Conservation (phyloP, 1,140 invertebrate species). For the Atta cephalotes region DNA sequence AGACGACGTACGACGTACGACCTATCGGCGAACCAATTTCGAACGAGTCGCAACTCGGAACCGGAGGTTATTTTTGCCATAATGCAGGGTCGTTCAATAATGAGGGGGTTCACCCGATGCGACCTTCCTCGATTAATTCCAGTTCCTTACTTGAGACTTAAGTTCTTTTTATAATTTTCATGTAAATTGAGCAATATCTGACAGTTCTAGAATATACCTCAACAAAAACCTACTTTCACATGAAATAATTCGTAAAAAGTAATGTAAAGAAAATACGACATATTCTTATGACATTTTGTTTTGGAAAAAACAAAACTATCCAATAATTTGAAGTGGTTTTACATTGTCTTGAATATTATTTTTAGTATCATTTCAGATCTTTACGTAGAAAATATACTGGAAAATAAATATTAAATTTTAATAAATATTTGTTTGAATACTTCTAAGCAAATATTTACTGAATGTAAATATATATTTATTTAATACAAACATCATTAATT, state of each 20-base stretch:
- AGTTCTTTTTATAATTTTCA: background rate
- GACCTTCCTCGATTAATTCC: conserved; percentile 57
- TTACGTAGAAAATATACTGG: background rate
- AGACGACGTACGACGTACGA: conserved; percentile 59
- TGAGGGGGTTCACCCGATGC: conserved; percentile 36
- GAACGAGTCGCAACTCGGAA: conserved; percentile 53
- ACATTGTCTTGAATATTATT: background rate
- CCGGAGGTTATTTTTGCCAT: conserved; percentile 24
- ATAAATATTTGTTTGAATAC: too few species aligned
- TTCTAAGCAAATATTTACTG: too few species aligned
- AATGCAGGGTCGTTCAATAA: conserved; percentile 55
- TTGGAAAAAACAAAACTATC: background rate
- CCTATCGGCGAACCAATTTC: conserved; percentile 76
- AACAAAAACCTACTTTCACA: background rate
- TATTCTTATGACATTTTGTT: conserved; percentile 8
- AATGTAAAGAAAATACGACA: background rate
- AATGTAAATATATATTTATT: too few species aligned
- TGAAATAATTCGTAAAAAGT: background rate
- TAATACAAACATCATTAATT: too few species aligned
- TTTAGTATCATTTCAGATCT: background rate
- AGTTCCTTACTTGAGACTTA: background rate
- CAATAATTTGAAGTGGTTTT: background rate
- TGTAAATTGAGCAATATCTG: background rate
- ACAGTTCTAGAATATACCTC: background rate
- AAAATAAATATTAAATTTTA: too few species aligned